Conservation (phyloP, 2,888 invertebrate genomes). For the Dusona sp. region DNA sequence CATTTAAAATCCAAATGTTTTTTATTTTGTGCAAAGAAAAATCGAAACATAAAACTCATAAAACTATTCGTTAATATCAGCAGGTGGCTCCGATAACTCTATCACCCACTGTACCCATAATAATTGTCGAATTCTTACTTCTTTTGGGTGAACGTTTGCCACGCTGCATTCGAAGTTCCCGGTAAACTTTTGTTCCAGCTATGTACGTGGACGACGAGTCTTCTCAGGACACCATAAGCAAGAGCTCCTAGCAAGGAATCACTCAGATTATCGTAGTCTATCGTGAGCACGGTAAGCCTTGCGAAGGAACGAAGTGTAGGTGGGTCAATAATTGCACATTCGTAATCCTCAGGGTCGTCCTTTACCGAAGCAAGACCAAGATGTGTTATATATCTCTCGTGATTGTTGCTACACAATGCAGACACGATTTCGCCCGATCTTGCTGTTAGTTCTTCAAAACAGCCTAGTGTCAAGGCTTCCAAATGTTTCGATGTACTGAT, state of each 20-base stretch:
- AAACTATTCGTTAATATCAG: neutral
- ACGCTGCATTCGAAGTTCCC: conserved; percentile 88
- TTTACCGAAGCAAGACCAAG: conserved; percentile 91
- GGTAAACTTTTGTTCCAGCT: conserved; percentile 88
- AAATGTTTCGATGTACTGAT: conserved; percentile 84
- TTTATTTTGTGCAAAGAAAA: too few relatives aligned
- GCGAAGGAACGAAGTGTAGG: conserved; percentile 87
- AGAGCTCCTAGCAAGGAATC: conserved; percentile 85
- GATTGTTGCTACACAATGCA: conserved; percentile 83
- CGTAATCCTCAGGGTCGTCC: conserved; percentile 90
- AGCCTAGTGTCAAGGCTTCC: conserved; percentile 86
- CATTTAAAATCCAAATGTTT: too few relatives aligned
- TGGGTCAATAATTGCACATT: conserved; percentile 86
- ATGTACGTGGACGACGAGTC: conserved; percentile 90
- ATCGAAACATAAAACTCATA: too few relatives aligned
- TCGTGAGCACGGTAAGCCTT: conserved; percentile 83
- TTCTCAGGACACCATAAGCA: conserved; percentile 84
- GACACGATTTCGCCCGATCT: conserved; percentile 84
- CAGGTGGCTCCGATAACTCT: neutral
- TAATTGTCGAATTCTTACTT: conserved; percentile 80
- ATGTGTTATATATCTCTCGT: conserved; percentile 87
- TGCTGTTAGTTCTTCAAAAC: conserved; percentile 86
- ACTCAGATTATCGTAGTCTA: conserved; percentile 87
- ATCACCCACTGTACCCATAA: too few relatives aligned
- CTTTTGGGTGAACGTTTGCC: conserved; percentile 86